These are phyloP conservation scores for Pemphigus obesinymphae DNA, from an alignment of 1,140 invertebrate genomes.

Conservation along the genomic window DNA sequence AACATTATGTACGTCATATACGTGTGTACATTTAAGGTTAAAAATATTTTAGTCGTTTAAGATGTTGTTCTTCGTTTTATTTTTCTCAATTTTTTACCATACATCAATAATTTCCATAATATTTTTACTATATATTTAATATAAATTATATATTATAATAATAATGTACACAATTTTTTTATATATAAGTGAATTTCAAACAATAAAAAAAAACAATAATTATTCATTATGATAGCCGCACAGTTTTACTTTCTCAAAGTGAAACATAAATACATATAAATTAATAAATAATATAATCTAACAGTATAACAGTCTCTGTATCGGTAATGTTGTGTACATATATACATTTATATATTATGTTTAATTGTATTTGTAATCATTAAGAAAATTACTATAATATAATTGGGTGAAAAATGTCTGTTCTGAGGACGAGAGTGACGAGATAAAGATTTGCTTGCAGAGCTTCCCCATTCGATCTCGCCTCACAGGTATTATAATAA, in stretches of 20 bases:
- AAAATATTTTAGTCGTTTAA: neutral
- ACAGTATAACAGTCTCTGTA: neutral
- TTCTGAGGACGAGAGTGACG: neutral
- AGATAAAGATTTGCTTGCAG: neutral
- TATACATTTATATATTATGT: neutral
- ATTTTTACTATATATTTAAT: too few relatives aligned
- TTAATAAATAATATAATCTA: neutral
- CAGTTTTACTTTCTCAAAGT: neutral
- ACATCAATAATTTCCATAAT: neutral
- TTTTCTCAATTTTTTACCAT: too few relatives aligned
- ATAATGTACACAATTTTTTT: too few relatives aligned
- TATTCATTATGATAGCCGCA: too few relatives aligned
- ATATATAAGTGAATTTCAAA: too few relatives aligned
- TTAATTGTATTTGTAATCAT: constrained; percentile 20
- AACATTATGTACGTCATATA: neutral
- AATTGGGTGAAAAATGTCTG: constrained; percentile 23
- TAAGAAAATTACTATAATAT: constrained; percentile 15
- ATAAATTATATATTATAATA: too few relatives aligned
- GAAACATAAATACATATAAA: neutral
- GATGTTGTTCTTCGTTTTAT: neutral
- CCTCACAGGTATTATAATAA: neutral
- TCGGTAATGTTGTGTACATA: neutral
- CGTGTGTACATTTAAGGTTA: neutral
- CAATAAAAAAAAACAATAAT: too few relatives aligned
- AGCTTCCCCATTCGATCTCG: neutral